These are phyloP conservation scores for Apostichopus leukothele DNA, from an alignment of 53 echinoderm and acorn worm species.

Conservation along the genomic window DNA sequence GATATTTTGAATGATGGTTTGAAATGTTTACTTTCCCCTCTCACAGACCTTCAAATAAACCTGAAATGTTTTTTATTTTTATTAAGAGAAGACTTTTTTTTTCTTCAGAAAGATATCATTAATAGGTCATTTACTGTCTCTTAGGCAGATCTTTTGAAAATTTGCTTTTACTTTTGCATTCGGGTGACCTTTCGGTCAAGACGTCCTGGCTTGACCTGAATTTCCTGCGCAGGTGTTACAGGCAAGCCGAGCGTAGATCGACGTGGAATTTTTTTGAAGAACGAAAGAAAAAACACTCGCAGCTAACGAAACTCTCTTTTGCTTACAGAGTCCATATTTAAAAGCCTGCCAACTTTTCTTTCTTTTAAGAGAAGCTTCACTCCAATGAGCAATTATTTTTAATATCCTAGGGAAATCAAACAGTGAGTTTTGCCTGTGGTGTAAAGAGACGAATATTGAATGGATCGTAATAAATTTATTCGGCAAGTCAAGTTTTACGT, in stretches of 20 bases:
- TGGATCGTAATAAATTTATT: neutral
- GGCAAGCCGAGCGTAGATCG: neutral
- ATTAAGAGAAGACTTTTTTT: too few species aligned
- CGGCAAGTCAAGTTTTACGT: neutral
- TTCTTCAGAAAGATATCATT: too few species aligned
- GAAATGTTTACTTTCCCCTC: too few species aligned
- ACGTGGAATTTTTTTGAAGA: neutral
- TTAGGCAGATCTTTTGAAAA: too few species aligned
- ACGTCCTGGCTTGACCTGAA: neutral
- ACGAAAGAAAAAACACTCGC: neutral
- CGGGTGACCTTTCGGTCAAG: neutral
- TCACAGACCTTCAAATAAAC: too few species aligned
- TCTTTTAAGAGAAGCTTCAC: neutral
- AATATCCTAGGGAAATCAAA: slow-evolving; percentile 22
- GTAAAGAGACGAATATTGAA: neutral
- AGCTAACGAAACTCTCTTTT: neutral
- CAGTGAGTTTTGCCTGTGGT: neutral
- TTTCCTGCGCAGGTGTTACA: neutral
- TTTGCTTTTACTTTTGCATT: too few species aligned
- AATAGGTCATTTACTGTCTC: too few species aligned
- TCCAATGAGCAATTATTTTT: neutral
- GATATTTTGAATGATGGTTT: too few species aligned
- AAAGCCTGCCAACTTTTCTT: neutral
- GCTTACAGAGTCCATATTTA: neutral
- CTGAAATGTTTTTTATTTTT: too few species aligned